These are phyloP conservation scores for Lepus americanus DNA, from an alignment of 2,113 vertebrate genomes.

Conservation along the genomic window DNA sequence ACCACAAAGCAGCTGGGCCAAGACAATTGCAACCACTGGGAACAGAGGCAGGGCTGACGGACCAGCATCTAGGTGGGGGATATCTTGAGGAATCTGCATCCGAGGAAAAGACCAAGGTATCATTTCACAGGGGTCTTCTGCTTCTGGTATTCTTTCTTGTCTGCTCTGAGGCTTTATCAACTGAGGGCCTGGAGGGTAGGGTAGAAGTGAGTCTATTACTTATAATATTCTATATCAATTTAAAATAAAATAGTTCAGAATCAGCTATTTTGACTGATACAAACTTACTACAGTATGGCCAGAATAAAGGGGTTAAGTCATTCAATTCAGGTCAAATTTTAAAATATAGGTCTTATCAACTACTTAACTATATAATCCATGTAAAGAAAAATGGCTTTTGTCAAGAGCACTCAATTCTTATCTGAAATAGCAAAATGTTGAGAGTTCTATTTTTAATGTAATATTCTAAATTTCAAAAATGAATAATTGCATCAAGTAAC, in stretches of 20 bases:
- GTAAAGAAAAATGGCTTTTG: background rate
- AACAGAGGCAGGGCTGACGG: fast-evolving
- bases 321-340: background rate
- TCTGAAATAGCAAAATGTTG: constrained; percentile 4
- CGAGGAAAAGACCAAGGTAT: background rate
- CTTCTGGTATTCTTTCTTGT: background rate
- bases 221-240: background rate
- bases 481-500: background rate
- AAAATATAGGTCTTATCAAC: background rate
- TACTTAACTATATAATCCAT: background rate
- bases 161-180: background rate
- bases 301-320: background rate
- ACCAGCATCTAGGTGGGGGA: background rate
- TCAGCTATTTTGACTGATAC: background rate
- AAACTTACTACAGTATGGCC: constrained; percentile 5
- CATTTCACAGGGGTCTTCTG: background rate
- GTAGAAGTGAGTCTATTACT: background rate
- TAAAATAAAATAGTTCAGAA: background rate
- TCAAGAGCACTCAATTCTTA: background rate
- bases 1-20: background rate
- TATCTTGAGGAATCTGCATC: background rate
- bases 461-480: constrained; percentile 2
- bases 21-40: background rate
- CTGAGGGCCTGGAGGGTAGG: background rate
- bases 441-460: background rate